Base-by-base conservation (phyloP, 2,888 invertebrate species). In the Andrena praecox region DNA sequence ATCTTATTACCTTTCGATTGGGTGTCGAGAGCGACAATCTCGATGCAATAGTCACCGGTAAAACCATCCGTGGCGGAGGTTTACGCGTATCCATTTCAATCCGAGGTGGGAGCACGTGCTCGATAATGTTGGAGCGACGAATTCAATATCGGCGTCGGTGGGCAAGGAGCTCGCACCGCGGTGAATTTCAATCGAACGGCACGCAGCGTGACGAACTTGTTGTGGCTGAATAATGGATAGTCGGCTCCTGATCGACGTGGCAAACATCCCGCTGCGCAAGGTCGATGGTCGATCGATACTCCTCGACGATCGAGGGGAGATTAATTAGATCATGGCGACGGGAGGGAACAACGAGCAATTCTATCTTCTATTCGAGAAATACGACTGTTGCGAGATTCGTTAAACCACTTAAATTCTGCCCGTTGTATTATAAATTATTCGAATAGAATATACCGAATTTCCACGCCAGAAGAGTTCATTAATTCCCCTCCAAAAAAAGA, bases 101-200 rank as follows among this genome's bases (percentile, higher is more conserved):
- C 60, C 59, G n/a, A 48, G 20, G 6, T 12, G 72, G 27, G 3
- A 59, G 63, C 85, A 74, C 70, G 72, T 68, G 80, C 59, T 80
- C 80, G 80, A 85, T 80, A 80, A 68, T 66, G 77, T 67, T 54
- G 54, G 56, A 68, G 54, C 31, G 60, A 33, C 79, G 82, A 77
- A 79, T 79, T 70, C 77, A 71, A 85, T 83, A 85, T 83, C 66
- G 74, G 31, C 56, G 35, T 33, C 29, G 75, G 7, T 35, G 52
- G 72, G 77, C 72, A 63, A 68, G 81, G 33, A 60, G 27, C 20
- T 64, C 62, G 63, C 59, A 20, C 10, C 67, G 42, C 68, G 52
- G 35, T 74, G 82, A 80, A 77, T 82, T 79, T 83, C 70, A 77
- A 84, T 83, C 74, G 29, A 69, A 67, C 67, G n/a, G 35, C 54